Base-by-base conservation (phyloP, 2,797 vertebrate genomes). In the Steatocranus sp. region DNA sequence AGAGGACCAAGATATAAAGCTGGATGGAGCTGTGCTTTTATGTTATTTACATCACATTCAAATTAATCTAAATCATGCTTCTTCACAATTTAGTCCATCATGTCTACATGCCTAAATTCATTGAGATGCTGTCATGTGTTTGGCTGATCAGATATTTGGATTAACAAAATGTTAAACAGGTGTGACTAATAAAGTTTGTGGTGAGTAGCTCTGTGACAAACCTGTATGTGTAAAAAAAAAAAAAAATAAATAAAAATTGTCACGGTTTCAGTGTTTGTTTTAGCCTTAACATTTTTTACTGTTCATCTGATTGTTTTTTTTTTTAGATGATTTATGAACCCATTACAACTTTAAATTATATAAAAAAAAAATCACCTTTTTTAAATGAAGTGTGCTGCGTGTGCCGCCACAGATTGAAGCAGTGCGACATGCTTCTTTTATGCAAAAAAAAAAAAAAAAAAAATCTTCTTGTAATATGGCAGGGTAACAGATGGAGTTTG, bases 401-500 rank as follows among this genome's bases (percentile, higher is more conserved):
- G 18, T 78, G 17, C 25, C 8, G 9, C n/a, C 14, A 50, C 25
- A 76, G 20, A 23, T 74, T 76, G 18, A 41, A 70, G 30, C 54
- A 36, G 4, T 51, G 36, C 61, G 36, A 23, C 27, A 2, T 70
- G 20, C 75, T 78, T 85, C 49, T 74, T 61, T 54, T 15, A 7
- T 43, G 3, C 4, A 25, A 74, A 82, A n/a, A 7, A 58, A 43
- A 53, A 7, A 58, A 43, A 53, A 49, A 25, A n/a, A 18, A 51
- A 46, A 43, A 80, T 86, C 50, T 56, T 90, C 77, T 34, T 73
- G 51, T 90, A 80, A 86, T 81, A 83, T 86, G 85, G 81, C 85
- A 73, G 77, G 90, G 91, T 90, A 94, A 94, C 95, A 96, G 95
- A 96, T 95, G 95, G 94, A 88, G 92, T 91, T 90, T 91, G 80